phyloP scores from a whole-genome alignment of 2,797 vertebrate species.

The Mormyrus hasselquistii region DNA sequence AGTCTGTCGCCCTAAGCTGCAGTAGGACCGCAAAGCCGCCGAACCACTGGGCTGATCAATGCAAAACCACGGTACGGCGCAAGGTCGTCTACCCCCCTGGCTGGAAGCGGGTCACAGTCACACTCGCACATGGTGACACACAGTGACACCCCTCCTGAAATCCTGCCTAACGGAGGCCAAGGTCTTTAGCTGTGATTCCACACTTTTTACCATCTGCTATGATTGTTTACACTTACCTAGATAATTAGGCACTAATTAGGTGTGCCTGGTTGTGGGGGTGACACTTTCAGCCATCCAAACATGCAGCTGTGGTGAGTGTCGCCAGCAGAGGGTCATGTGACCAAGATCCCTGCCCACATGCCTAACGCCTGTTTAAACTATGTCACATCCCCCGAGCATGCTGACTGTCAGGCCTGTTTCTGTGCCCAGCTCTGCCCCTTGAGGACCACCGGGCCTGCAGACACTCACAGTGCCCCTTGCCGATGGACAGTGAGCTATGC shows the following conservation, averaged over 20 bases:
- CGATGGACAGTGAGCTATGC: not conserved
- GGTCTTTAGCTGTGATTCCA: constrained; percentile 84
- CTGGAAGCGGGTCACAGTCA: constrained; percentile 36
- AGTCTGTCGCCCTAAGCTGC: not conserved
- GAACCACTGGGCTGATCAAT: not conserved
- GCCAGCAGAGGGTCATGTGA: not conserved
- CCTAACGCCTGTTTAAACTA: not conserved
- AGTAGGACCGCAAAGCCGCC: not conserved
- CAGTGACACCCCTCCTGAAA: constrained; percentile 36
- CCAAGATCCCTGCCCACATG: not conserved
- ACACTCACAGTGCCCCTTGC: not conserved
- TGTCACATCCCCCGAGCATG: not conserved
- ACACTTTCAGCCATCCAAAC: constrained; percentile 62
- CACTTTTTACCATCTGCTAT: constrained; percentile 80
- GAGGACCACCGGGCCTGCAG: not conserved
- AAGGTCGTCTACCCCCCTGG: not conserved
- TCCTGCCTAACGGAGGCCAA: constrained; percentile 49
- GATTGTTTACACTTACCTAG: constrained; percentile 87
- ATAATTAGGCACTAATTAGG: constrained; percentile 92
- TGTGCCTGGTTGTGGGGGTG: constrained; percentile 40
- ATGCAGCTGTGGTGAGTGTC: not conserved
- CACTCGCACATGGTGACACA: constrained; percentile 47
- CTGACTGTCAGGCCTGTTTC: not conserved
- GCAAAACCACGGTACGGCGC: not conserved
- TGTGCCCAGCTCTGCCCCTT: not conserved